These are phyloP conservation scores for Circaetus cinerascens DNA, from an alignment of 2,113 vertebrate genomes.

Conservation along the genomic window DNA sequence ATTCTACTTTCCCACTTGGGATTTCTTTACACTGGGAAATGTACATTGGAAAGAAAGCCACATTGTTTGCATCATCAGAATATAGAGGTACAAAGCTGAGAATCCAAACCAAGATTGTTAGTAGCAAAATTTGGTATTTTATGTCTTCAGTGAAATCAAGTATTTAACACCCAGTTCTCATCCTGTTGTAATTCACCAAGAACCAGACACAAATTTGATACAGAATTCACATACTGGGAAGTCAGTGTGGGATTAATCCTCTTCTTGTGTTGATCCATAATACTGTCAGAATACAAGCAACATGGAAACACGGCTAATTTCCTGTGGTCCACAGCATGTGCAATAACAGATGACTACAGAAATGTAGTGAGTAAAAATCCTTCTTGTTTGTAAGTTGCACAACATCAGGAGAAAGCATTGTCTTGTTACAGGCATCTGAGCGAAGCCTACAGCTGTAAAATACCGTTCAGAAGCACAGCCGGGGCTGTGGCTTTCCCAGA, in stretches of 20 bases:
- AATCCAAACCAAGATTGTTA: not conserved
- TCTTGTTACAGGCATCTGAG: not conserved
- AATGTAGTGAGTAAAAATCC: not conserved
- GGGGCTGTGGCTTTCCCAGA: not conserved
- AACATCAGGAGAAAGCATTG: not conserved
- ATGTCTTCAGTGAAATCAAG: not conserved
- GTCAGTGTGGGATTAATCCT: not conserved
- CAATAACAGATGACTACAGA: not conserved
- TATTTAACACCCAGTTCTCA: not conserved
- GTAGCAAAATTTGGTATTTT: not conserved
- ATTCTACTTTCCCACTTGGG: not conserved
- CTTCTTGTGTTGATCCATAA: not conserved
- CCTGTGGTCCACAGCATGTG: fast-evolving
- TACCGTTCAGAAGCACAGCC: not conserved
- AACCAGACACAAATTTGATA: not conserved
- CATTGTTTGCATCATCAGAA: not conserved
- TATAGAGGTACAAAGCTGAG: not conserved
- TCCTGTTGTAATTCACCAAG: not conserved
- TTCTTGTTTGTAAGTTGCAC: not conserved
- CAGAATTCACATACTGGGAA: not conserved
- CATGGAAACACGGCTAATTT: not conserved
- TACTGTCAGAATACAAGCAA: not conserved
- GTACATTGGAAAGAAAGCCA: not conserved
- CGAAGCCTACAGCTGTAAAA: not conserved
- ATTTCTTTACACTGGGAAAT: not conserved